Evolutionary conservation across 1,140 invertebrate genomes (phyloP).

Genomic region (Diachasma alloeum): DNA sequence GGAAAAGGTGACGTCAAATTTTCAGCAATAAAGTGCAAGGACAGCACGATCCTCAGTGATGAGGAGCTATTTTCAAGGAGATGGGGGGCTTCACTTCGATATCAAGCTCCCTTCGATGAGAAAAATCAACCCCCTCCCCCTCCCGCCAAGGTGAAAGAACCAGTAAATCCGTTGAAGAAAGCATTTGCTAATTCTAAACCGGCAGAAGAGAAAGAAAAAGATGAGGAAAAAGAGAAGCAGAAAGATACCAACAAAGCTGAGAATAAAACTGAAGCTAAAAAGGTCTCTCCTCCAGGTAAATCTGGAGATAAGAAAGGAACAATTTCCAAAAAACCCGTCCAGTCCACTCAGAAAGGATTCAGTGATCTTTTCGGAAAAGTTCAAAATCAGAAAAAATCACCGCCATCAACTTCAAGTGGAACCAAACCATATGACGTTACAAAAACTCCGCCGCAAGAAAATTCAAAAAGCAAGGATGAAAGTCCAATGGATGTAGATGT

Average conservation of each 20-base stretch:
- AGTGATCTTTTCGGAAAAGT: constrained; percentile 52
- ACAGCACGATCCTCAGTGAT: constrained; percentile 42
- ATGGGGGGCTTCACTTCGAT: constrained; percentile 12
- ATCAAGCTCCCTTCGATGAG: not conserved
- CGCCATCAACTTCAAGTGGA: not conserved
- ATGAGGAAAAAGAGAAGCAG: not conserved
- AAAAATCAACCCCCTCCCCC: not conserved
- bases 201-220: not conserved
- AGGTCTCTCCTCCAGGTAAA: constrained; percentile 29
- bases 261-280: constrained; percentile 19
- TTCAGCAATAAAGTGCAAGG: constrained; percentile 54
- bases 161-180: not conserved
- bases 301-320: constrained; percentile 26
- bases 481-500: not conserved
- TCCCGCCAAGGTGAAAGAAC: not conserved
- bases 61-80: constrained; percentile 41
- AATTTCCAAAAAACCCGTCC: constrained; percentile 40
- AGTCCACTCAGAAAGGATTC: constrained; percentile 45
- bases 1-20: constrained; percentile 50
- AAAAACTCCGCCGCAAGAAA: not conserved
- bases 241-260: not conserved
- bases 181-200: not conserved
- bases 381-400: constrained; percentile 33
- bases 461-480: constrained; percentile 5
- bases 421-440: not conserved